Percentiles rank a stretch among this genome's conserved stretches.
These are phyloP conservation scores for Narcine bancroftii DNA, from an alignment of 2,113 vertebrate genomes.

Conservation along the genomic window DNA sequence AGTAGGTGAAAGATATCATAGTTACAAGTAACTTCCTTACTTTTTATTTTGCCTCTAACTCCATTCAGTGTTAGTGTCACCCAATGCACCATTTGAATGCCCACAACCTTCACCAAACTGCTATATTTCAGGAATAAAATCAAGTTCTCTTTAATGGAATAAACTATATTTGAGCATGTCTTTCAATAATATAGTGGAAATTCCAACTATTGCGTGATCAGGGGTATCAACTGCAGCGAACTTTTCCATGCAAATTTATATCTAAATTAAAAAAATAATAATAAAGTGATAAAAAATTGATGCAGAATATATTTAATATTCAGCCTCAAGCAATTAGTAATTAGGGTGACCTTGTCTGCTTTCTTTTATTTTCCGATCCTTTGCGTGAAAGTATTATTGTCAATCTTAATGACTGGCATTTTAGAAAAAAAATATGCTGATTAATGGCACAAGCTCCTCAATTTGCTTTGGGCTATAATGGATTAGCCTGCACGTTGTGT, in stretches of 20 bases:
- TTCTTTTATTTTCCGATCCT: slow-evolving; percentile 9
- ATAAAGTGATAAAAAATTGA: slow-evolving; percentile 21
- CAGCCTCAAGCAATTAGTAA: slow-evolving; percentile 22
- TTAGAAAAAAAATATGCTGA: slow-evolving; percentile 40
- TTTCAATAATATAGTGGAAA: not conserved
- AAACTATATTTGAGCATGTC: not conserved
- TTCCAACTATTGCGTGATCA: not conserved
- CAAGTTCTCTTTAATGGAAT: not conserved
- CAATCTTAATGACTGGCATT: slow-evolving; percentile 37
- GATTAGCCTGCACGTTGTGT: slow-evolving; percentile 32
- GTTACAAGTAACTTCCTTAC: not conserved
- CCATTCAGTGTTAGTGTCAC: not conserved
- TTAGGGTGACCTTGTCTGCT: slow-evolving; percentile 34
- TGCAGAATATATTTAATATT: not conserved
- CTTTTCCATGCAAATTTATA: not conserved
- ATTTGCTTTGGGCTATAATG: slow-evolving; percentile 16
- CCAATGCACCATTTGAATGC: not conserved
- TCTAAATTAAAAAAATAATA: too few species aligned
- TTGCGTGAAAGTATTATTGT: slow-evolving; percentile 36
- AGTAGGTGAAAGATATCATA: not conserved
- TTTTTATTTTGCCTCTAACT: not conserved
- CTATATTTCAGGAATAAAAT: slow-evolving; percentile 2
- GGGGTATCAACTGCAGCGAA: not conserved
- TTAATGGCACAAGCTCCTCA: slow-evolving; percentile 23
- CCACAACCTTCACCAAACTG: not conserved